Conservation (phyloP, 1,140 invertebrate species). For the Conus ventricosus region DNA sequence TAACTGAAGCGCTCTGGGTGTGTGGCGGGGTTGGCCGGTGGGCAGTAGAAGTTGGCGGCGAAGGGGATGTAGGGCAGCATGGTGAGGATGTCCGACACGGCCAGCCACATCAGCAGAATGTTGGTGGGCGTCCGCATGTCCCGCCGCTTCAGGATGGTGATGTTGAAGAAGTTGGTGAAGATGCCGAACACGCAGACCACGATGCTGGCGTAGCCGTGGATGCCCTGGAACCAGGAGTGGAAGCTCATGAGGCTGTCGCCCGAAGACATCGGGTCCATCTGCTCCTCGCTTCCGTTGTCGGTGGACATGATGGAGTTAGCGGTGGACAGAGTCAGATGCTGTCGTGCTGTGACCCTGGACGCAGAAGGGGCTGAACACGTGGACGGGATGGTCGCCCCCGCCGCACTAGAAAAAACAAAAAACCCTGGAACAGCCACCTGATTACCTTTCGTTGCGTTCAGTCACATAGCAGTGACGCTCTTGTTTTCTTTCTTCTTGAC, state of each 20-base stretch:
- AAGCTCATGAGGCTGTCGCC: slow-evolving; percentile 54
- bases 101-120: slow-evolving; percentile 87
- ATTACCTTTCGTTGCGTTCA: no score
- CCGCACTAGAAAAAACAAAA: no score
- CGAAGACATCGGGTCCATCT: not conserved
- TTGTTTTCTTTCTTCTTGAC: not conserved
- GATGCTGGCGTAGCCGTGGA: slow-evolving; percentile 84
- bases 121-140: slow-evolving; percentile 89
- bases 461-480: not conserved
- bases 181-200: slow-evolving; percentile 91
- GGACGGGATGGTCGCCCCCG: no score
- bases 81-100: slow-evolving; percentile 89
- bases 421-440: not conserved
- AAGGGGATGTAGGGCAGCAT: slow-evolving; percentile 93
- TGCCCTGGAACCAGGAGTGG: slow-evolving; percentile 68
- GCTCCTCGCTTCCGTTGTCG: no score
- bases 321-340: no score
- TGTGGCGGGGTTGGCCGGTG: slow-evolving; percentile 44
- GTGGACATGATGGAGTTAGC: no score
- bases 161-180: slow-evolving; percentile 91
- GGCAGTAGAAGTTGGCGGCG: slow-evolving; percentile 80
- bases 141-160: slow-evolving; percentile 89
- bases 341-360: no score
- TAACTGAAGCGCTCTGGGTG: slow-evolving; percentile 60
- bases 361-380: not conserved